A percentile compares a stretch with the other conserved stretches of the same genome.
Evolutionary conservation across 2,113 vertebrate species (phyloP).

Genomic region (Oreochromis aureus): DNA sequence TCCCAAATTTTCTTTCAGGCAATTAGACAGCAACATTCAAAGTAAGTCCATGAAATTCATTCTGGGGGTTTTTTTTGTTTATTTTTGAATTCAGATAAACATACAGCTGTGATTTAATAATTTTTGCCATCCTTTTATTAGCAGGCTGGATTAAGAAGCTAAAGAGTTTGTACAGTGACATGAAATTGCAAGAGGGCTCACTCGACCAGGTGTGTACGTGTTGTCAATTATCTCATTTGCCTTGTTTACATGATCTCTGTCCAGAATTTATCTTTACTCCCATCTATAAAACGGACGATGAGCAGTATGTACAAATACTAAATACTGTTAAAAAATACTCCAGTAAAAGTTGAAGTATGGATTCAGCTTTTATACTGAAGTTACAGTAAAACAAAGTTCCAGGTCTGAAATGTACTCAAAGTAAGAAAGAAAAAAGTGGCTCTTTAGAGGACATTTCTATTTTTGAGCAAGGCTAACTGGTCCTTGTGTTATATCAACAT

Average conservation of each 20-base stretch:
- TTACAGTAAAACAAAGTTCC: too few species aligned
- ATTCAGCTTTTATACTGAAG: too few species aligned
- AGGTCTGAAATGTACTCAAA: too few species aligned
- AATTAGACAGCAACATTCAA: neutral
- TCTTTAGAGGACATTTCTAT: too few species aligned
- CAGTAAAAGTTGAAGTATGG: too few species aligned
- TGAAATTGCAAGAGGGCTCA: constrained; percentile 21
- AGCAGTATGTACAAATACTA: too few species aligned
- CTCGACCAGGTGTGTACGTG: constrained; percentile 36
- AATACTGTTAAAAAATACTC: too few species aligned
- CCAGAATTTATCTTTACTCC: neutral
- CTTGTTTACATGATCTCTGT: neutral
- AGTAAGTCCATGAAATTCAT: neutral
- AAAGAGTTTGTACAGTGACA: constrained; percentile 15
- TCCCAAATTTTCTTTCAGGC: neutral
- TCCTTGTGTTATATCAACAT: too few species aligned
- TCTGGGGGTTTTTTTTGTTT: neutral
- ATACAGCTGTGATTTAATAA: neutral
- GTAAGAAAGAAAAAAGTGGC: too few species aligned
- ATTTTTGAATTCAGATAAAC: neutral
- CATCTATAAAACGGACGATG: too few species aligned
- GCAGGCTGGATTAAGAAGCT: constrained; percentile 54
- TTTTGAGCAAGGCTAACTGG: too few species aligned
- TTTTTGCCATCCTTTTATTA: neutral
- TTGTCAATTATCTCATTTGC: neutral